Percentiles rank a stretch among this genome's conserved stretches.
Evolutionary conservation across 37 sponge, comb jelly and placozoan genomes (phyloP).

Genomic region (Dysidea cf. avara): DNA sequence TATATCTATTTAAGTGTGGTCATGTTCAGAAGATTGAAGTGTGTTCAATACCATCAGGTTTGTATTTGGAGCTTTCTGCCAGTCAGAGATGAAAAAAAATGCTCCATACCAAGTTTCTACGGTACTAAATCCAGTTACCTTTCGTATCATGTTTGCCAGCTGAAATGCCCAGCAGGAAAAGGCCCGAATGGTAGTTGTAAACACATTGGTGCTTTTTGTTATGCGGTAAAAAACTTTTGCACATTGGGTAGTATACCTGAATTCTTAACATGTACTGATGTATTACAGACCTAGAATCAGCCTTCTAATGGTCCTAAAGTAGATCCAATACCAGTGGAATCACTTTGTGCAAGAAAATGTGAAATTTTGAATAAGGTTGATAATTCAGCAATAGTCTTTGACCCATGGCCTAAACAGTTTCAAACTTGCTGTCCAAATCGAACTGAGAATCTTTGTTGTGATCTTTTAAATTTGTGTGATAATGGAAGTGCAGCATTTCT

Average conservation of each 20-base stretch:
- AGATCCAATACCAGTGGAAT: constrained; percentile 7
- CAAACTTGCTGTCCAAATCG: background rate
- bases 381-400: constrained; percentile 8
- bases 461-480: constrained; percentile 1
- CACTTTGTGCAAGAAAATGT: constrained; percentile 8
- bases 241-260: constrained; percentile 10
- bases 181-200: background rate
- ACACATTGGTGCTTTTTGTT: constrained; percentile 7
- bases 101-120: constrained; percentile 11
- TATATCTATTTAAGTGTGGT: constrained; percentile 32
- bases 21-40: constrained; percentile 20
- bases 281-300: constrained; percentile 15
- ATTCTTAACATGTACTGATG: constrained; percentile 10
- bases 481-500: constrained; percentile 16
- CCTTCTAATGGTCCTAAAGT: constrained; percentile 7
- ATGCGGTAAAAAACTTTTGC: constrained; percentile 23
- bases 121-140: too few species aligned
- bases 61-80: constrained; percentile 14
- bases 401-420: constrained; percentile 10
- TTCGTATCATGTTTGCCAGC: too few species aligned
- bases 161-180: constrained; percentile 30
- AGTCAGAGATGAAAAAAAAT: constrained; percentile 39
- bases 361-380: constrained; percentile 4
- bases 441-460: constrained; percentile 27
- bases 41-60: background rate